Conservation (phyloP, 2,888 invertebrate species). For the Ctena decussata region DNA sequence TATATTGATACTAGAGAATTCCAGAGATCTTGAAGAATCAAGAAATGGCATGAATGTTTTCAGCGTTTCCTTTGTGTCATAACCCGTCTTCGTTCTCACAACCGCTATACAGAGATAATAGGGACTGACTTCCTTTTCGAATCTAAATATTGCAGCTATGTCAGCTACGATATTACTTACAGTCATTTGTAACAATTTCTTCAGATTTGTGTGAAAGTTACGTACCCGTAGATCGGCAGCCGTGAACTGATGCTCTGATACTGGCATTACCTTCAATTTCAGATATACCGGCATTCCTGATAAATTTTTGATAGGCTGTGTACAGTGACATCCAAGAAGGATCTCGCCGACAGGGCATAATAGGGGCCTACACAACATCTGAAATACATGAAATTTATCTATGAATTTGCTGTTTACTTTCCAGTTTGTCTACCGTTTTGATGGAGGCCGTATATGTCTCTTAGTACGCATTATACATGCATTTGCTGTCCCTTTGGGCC, state of each 20-base stretch:
- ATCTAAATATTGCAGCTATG: background rate
- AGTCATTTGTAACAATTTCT: background rate
- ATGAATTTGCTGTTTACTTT: no score
- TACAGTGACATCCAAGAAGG: background rate
- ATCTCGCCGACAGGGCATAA: background rate
- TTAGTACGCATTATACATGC: no score
- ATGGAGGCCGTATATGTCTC: no score
- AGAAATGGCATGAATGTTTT: background rate
- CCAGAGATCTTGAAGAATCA: background rate
- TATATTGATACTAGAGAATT: background rate
- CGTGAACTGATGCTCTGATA: background rate
- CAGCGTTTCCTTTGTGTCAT: background rate
- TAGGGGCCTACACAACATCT: background rate
- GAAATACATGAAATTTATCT: no score
- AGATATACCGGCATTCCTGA: background rate
- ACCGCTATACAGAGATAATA: background rate
- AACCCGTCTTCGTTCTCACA: background rate
- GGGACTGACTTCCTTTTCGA: background rate
- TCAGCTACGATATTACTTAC: background rate
- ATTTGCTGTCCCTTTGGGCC: no score
- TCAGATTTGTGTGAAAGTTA: background rate
- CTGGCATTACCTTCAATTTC: background rate
- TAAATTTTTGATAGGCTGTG: background rate
- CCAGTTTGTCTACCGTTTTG: no score
- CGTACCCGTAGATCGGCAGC: background rate